These are phyloP conservation scores for Drosophila nigritarsus DNA, from an alignment of 2,888 invertebrate genomes.

Conservation along the genomic window DNA sequence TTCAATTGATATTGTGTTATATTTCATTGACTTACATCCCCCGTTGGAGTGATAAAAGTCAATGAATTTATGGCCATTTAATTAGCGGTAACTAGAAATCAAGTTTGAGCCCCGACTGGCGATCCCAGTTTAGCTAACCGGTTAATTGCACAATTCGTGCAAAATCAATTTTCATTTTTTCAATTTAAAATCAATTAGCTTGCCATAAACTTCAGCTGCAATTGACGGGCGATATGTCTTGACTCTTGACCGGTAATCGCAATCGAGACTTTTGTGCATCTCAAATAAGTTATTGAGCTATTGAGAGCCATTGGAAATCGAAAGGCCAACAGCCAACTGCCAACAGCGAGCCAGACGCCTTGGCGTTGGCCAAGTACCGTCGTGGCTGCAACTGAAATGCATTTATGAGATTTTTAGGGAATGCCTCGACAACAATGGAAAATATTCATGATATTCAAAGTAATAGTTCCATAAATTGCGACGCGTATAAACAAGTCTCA, in stretches of 20 bases:
- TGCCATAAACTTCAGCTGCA: conserved; percentile 54
- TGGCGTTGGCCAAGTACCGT: conserved; percentile 52
- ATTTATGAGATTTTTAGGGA: neutral
- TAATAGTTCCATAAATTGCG: conserved; percentile 82
- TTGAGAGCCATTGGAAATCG: conserved; percentile 6
- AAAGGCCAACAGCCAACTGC: neutral
- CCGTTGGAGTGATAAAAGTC: conserved; percentile 42
- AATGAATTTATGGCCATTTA: conserved; percentile 58
- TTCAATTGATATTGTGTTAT: conserved; percentile 30
- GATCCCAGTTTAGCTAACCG: conserved; percentile 46
- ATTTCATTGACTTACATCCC: conserved; percentile 32
- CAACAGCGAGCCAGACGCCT: conserved; percentile 43
- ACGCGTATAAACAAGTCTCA: conserved; percentile 63
- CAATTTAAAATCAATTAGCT: conserved; percentile 73
- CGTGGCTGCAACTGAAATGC: conserved; percentile 17
- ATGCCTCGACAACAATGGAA: conserved; percentile 51
- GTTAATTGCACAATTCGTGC: conserved; percentile 71
- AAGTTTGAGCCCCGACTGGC: conserved; percentile 19
- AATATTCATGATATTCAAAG: conserved; percentile 80
- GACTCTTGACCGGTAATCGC: conserved; percentile 16
- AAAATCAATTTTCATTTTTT: conserved; percentile 71
- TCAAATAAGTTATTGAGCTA: conserved; percentile 18
- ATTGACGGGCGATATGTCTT: conserved; percentile 49
- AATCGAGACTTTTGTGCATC: conserved; percentile 15
- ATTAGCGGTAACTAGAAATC: conserved; percentile 48